Conservation (phyloP, 2,113 vertebrate genomes). For the Morone chrysops region DNA sequence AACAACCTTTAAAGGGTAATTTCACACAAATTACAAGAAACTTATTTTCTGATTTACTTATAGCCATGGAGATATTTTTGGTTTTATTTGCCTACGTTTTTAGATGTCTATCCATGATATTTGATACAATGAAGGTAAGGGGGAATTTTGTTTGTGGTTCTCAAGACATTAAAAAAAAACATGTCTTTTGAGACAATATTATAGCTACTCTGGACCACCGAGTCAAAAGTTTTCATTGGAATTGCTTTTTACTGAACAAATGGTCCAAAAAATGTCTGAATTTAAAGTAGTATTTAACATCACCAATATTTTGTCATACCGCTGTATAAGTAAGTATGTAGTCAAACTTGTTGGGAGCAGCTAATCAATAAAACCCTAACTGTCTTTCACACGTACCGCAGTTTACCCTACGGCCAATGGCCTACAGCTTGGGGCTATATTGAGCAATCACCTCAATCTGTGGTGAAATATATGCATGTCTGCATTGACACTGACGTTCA, state of each 20-base stretch:
- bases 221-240: background rate
- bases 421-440: background rate
- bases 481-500: background rate
- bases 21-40: background rate
- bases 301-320: background rate
- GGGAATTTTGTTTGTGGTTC: background rate
- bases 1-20: background rate
- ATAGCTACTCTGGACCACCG: background rate
- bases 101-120: background rate
- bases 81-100: background rate
- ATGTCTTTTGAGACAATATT: background rate
- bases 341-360: background rate
- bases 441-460: background rate
- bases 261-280: background rate
- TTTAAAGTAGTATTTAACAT: conserved; percentile 3
- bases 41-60: background rate
- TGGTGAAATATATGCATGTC: background rate
- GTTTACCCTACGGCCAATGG: background rate
- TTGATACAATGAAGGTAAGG: background rate
- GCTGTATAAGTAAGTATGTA: background rate
- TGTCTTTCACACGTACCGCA: background rate
- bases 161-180: background rate
- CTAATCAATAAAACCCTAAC: background rate
- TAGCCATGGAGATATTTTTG: background rate
- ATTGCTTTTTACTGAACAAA: background rate